Evolutionary conservation across 2,888 invertebrate species (phyloP).

Genomic region (Trissolcus japonicus): DNA sequence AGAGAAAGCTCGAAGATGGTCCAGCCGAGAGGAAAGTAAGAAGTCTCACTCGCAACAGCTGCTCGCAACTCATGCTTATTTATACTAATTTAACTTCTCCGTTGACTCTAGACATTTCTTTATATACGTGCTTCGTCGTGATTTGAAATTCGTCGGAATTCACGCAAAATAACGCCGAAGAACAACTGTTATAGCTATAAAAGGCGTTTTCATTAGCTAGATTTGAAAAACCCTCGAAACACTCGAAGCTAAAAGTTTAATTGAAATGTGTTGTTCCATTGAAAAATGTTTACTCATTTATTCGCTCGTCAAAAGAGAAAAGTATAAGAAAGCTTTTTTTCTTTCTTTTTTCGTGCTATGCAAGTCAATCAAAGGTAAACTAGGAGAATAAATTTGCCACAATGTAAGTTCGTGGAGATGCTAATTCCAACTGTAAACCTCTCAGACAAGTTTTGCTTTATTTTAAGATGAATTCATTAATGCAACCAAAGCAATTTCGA

Average conservation of each 20-base stretch:
- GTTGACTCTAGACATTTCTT: constrained; percentile 55
- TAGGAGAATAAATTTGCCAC: too few species aligned
- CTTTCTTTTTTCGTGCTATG: too few species aligned
- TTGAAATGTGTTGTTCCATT: not conserved
- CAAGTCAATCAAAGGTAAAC: too few species aligned
- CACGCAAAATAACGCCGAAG: constrained; percentile 43
- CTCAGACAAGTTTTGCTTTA: too few species aligned
- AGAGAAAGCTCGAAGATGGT: constrained; percentile 33
- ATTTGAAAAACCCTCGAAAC: not conserved
- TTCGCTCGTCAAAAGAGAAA: not conserved
- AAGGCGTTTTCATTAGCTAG: not conserved
- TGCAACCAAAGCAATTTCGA: not conserved
- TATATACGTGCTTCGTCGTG: constrained; percentile 31
- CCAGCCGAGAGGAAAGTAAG: constrained; percentile 38
- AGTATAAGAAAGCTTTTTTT: not conserved
- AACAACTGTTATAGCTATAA: constrained; percentile 38
- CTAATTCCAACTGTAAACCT: too few species aligned
- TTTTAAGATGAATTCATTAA: not conserved
- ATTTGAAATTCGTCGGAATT: constrained; percentile 49
- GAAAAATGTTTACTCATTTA: constrained; percentile 1
- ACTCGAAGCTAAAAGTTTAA: not conserved
- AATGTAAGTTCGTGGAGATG: too few species aligned
- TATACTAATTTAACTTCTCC: constrained; percentile 66
- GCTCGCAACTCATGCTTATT: constrained; percentile 65
- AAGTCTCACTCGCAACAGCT: constrained; percentile 61